Percentiles rank a stretch among this genome's conserved stretches.
These are phyloP conservation scores for Ophraella communa DNA, from an alignment of 2,888 invertebrate species.

Conservation along the genomic window DNA sequence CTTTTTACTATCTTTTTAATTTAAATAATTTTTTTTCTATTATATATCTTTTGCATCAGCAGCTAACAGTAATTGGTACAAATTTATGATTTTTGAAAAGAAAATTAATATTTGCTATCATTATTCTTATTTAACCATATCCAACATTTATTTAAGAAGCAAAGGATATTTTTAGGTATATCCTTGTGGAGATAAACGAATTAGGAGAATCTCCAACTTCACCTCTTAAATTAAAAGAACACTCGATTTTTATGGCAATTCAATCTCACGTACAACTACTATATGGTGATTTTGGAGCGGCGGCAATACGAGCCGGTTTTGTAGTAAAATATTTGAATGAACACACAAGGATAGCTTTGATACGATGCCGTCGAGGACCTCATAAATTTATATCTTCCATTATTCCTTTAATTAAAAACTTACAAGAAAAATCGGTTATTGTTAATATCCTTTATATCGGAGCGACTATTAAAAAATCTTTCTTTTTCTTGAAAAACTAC, in stretches of 20 bases:
- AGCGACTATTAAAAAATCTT: constrained; percentile 81
- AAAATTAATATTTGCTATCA: too few relatives aligned
- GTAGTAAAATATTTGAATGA: constrained; percentile 81
- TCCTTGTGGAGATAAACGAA: constrained; percentile 70
- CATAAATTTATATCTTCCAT: constrained; percentile 74
- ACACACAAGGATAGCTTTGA: constrained; percentile 75
- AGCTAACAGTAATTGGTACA: too few relatives aligned
- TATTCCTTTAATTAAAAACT: constrained; percentile 72
- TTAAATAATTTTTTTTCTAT: too few relatives aligned
- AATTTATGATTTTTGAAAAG: too few relatives aligned
- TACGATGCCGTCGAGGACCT: constrained; percentile 77
- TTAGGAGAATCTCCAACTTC: constrained; percentile 60
- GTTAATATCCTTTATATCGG: constrained; percentile 75
- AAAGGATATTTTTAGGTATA: constrained; percentile 66
- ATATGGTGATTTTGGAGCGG: constrained; percentile 79
- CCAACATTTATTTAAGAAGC: neutral
- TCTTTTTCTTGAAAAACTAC: constrained; percentile 73
- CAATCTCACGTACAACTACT: constrained; percentile 70
- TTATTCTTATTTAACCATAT: too few relatives aligned
- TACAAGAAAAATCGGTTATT: constrained; percentile 68
- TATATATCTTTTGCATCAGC: too few relatives aligned
- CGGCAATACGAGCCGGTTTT: constrained; percentile 74
- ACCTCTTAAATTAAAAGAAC: constrained; percentile 63
- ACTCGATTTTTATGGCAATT: constrained; percentile 65
- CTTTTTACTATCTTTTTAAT: too few relatives aligned